Base-by-base conservation (phyloP, 1,140 invertebrate genomes). In the Conus ventricosus region DNA sequence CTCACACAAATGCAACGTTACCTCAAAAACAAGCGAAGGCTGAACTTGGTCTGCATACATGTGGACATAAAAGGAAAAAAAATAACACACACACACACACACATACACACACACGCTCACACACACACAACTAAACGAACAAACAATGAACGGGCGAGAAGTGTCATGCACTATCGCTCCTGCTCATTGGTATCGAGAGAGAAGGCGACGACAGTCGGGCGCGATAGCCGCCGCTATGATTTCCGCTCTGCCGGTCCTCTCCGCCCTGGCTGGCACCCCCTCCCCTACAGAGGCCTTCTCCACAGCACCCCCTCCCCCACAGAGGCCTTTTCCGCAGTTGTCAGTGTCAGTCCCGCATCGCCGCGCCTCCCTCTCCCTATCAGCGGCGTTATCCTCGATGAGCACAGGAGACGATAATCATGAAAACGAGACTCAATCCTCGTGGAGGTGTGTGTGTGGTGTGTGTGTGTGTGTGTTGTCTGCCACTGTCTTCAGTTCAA, bases 321-420 rank as follows among this genome's bases (percentile, higher is more conserved):
- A 83, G 81, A 83, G 5, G 13, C 25, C 39, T 55, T 83, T 55
- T 83, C 53, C 39, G 20, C 81, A 83, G 81, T 57, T 83, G 81
- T 54, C 81, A 57, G 55, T 83, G 25, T 83, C 55, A 20, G 20
- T 15, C 20, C 5, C 20, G 15, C 81, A 55, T 23, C 81, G n/a
- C 25, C 51, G 8, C 53, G 4, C 53, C 53, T 23, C 17, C 7
- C 15, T 25, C 8, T 23, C 25, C 81, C 23, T 83, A 55, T 83
- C 81, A 17, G 6, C 53, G 13, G 1, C 13, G 51, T 83, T 83
- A 83, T 83, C 81, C 13, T 55, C 53, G 20, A n/a, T 83, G 81
- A 83, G 81, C 51, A 83, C 54, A 3, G 5, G 81, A 83, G 81
- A 83, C 51, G 81, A 83, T 83, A 55, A 60, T 57, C 20, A 55